Conservation (phyloP, 2,797 vertebrate species). For the Oryzias dopingdopingensis region DNA sequence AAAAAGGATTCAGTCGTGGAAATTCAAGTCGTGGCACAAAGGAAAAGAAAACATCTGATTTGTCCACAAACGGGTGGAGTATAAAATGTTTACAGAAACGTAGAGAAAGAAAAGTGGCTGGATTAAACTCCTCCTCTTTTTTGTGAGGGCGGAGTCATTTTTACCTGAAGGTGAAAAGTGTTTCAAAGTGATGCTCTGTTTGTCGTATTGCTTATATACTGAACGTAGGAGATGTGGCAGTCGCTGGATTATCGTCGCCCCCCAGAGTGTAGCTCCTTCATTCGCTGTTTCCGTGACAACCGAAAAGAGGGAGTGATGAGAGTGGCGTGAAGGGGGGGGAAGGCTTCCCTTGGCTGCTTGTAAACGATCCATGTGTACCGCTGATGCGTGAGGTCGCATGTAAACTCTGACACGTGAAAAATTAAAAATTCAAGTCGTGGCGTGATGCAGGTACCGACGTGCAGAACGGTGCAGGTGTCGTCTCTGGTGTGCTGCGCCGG, state of each 20-base stretch:
- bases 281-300: no score
- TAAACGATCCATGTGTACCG: slow-evolving; percentile 48
- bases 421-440: slow-evolving; percentile 54
- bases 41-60: slow-evolving; percentile 43
- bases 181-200: slow-evolving; percentile 39
- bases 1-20: slow-evolving; percentile 61
- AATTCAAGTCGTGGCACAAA: slow-evolving; percentile 67
- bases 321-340: slow-evolving; percentile 49
- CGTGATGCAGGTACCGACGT: slow-evolving; percentile 12
- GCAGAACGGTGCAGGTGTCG: slow-evolving; percentile 23
- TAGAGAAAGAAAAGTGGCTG: slow-evolving; percentile 61
- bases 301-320: neutral
- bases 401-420: slow-evolving; percentile 45
- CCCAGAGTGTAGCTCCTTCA: no score
- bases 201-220: slow-evolving; percentile 78
- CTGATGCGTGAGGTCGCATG: slow-evolving; percentile 45
- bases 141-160: slow-evolving; percentile 69
- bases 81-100: slow-evolving; percentile 38
- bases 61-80: slow-evolving; percentile 48
- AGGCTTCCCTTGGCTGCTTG: slow-evolving; percentile 51
- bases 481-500: neutral
- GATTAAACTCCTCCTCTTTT: slow-evolving; percentile 37
- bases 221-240: slow-evolving; percentile 33
- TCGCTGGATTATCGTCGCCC: slow-evolving; percentile 6
- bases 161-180: slow-evolving; percentile 71